Evolutionary conservation across 1,140 invertebrate species (phyloP), one percentile per base, ranked within the genome.

Genomic region (Papilio xuthus): DNA sequence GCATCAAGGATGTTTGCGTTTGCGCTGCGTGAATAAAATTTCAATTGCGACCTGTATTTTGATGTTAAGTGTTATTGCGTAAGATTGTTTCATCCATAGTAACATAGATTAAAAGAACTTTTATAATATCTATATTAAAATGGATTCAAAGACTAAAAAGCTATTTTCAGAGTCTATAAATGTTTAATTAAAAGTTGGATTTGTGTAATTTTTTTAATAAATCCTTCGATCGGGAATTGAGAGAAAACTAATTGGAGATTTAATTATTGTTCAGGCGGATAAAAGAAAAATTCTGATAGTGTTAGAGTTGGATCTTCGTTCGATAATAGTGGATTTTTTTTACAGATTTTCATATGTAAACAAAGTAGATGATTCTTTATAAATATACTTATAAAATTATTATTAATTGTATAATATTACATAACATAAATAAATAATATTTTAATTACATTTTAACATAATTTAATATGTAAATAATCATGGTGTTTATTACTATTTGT

Each of bases 21-120:
- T 82, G 82, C 89, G 80, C 79, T 82, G 83, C 90, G 90, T 90
- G 88, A 79, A 74, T 76, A 18, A 83, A 69, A 81, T 92, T 83
- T 80, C 80, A 88, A 92, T 90, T 85, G 80, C 78, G 86, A 88
- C 88, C 87, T 86, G 87, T 81, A 88, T 90, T 89, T 74, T 82
- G 13, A 79, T 78, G 81, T 83, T 70, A 41, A 83, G 80, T 84
- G 84, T 82, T 78, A 87, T 42, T 42, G 41, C 69, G 69, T 71
- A 67, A 67, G 60, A 18, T 13, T 67, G 26, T 67, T 67, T 67
- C 60, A 60, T 23, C 56, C 8, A 56, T 56, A 28, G 23, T 67
- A 20, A 53, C 18, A 0, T 67, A 67, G 26, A 23, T 67, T 67
- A 28, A 26, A 9, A 63, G 12, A 28, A 63, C 60, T 63, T 63